Evolutionary conservation across 2,888 invertebrate genomes (phyloP), one percentile per base, ranked within the genome.

Genomic region (Yponomeuta malinellus): DNA sequence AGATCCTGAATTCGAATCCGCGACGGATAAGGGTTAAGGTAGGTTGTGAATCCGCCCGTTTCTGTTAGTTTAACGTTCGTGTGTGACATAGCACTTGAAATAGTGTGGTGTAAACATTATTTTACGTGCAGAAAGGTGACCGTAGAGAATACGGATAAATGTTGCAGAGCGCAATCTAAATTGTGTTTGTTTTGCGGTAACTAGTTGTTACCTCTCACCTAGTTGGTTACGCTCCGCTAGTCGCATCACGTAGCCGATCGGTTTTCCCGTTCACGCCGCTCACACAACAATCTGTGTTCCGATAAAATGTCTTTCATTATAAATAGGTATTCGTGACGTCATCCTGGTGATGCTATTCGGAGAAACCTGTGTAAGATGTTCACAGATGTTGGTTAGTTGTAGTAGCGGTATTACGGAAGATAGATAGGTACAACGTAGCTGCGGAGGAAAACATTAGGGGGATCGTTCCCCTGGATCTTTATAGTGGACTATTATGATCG

Each of bases 21-120:
- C 89, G 89, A 72, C 84, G 91, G 79, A 93, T 93, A 77, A 80
- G 90, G 73, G 92, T 93, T 72, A 88, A 88, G 91, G 93, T 93
- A 74, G 88, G 88, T 68, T 10, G 66, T 72, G 37, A 59, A 59
- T 59, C 5, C 33, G 37, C 43, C 43, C 43, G 9, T 43, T 43
- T 59, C 52, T 59, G 15, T 59, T 59, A 59, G 12, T 2, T 12
- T 12, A 15, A 15, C 12, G 15, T 15, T 59, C 12, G 15, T 59
- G 12, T 59, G 52, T 59, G 52, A 10, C 52, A 15, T 59, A 12
- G 15, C 15, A 15, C 15, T 59, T 59, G 15, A 59, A 59, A 15
- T 43, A 8, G 15, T 59, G 52, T 15, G 15, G 12, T 59, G 12
- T 43, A 43, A 43, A 8, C 6, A 59, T 12, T 15, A 33, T 5